Percentiles rank a stretch among this genome's conserved stretches.
Evolutionary conservation across 2,888 invertebrate genomes (phyloP).

Genomic region (Chrysolina oricalcia): DNA sequence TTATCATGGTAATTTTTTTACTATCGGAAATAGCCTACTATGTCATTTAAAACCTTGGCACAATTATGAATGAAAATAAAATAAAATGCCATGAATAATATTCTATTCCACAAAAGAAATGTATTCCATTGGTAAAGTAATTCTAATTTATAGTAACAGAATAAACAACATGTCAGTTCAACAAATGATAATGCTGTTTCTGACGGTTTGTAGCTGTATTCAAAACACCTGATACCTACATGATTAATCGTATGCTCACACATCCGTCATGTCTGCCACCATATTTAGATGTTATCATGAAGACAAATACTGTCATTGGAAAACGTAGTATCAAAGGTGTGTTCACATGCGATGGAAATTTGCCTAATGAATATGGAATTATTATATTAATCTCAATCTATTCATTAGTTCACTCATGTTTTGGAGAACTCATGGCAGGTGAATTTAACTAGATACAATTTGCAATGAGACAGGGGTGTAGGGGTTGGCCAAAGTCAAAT

Average conservation of each 20-base stretch:
- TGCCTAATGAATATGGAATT: not conserved
- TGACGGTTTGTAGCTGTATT: not conserved
- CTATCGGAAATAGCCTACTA: too few relatives aligned
- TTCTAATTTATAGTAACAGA: not conserved
- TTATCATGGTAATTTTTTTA: too few relatives aligned
- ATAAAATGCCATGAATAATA: not conserved
- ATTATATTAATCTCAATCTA: not conserved
- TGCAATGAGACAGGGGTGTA: too few relatives aligned
- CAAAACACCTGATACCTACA: constrained; percentile 7
- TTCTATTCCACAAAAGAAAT: not conserved
- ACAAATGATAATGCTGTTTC: not conserved
- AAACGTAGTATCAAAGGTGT: constrained; percentile 1
- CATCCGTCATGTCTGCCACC: not conserved
- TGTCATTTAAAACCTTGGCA: too few relatives aligned
- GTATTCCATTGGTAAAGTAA: not conserved
- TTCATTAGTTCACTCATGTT: not conserved
- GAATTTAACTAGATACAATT: too few relatives aligned
- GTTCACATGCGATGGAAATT: not conserved
- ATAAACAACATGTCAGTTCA: not conserved
- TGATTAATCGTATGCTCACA: not conserved
- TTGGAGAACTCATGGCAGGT: too few relatives aligned
- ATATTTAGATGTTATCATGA: not conserved
- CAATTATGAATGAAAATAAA: too few relatives aligned
- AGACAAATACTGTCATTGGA: not conserved
- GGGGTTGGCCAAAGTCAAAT: too few relatives aligned